phyloP scores from a whole-genome alignment of 1,140 invertebrate genomes.

The Aphidius gifuensis region DNA sequence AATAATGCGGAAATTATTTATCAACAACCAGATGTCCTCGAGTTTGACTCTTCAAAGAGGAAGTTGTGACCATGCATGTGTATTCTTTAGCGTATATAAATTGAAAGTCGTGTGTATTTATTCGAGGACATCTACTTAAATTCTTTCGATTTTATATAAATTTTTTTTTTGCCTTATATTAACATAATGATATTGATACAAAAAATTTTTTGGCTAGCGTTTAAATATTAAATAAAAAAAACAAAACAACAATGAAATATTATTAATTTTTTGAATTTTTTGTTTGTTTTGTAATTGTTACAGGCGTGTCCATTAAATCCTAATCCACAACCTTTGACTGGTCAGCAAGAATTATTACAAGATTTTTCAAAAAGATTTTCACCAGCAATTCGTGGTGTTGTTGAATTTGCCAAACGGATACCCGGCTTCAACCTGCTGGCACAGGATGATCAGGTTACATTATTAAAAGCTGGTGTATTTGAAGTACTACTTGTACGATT shows the following conservation, averaged over 20 bases:
- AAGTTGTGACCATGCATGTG: neutral
- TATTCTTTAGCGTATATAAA: neutral
- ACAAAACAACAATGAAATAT: neutral
- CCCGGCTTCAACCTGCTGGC: constrained; percentile 92
- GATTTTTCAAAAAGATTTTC: constrained; percentile 92
- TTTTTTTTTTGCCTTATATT: too few species aligned
- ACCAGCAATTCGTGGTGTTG: constrained; percentile 92
- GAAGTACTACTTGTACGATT: constrained; percentile 89
- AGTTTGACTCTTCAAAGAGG: constrained; percentile 4
- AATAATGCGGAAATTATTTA: constrained; percentile 10
- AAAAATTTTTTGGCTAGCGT: neutral
- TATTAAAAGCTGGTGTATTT: constrained; percentile 94
- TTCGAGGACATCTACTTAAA: constrained; percentile 12
- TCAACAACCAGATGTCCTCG: constrained; percentile 34
- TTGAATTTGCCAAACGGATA: constrained; percentile 96
- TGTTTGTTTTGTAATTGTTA: constrained; percentile 47
- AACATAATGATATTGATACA: too few species aligned
- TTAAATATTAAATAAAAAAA: neutral
- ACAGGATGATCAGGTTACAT: constrained; percentile 94
- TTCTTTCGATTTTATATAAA: neutral
- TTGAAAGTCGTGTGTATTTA: constrained; percentile 1
- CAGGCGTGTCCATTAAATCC: constrained; percentile 94
- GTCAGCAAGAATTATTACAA: constrained; percentile 76
- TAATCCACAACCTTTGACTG: constrained; percentile 76
- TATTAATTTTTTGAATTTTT: constrained; percentile 11